A percentile compares a stretch with the other conserved stretches of the same genome.
phyloP scores from a whole-genome alignment of 2,888 invertebrate genomes.

The Agriopis leucophaearia region DNA sequence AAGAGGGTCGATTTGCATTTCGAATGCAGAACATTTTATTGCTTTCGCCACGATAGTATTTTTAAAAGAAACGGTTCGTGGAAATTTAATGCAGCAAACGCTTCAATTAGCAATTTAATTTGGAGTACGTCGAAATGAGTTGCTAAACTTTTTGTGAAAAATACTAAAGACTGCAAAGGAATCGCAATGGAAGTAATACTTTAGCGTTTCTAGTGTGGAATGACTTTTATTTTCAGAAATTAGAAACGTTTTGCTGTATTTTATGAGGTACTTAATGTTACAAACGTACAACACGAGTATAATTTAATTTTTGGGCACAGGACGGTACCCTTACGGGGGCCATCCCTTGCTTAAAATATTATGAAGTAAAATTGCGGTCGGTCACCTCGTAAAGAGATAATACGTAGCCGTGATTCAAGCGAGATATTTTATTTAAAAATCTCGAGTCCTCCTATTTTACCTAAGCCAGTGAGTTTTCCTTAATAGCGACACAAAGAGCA shows the following conservation, averaged over 20 bases:
- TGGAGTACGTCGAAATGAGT: slow-evolving; percentile 15
- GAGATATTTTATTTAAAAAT: slow-evolving; percentile 51
- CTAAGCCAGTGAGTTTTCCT: slow-evolving; percentile 68
- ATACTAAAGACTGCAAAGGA: neutral
- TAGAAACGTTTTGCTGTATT: slow-evolving; percentile 26
- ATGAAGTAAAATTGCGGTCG: slow-evolving; percentile 47
- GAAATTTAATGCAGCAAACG: slow-evolving; percentile 32
- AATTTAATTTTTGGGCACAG: slow-evolving; percentile 44
- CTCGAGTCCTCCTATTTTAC: slow-evolving; percentile 61
- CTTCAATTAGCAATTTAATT: slow-evolving; percentile 34
- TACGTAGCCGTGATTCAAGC: slow-evolving; percentile 40
- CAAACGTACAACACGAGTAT: slow-evolving; percentile 38
- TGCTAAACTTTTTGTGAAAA: neutral
- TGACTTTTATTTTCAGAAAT: slow-evolving; percentile 4
- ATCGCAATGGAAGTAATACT: neutral
- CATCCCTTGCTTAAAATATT: slow-evolving; percentile 45
- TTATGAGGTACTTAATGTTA: slow-evolving; percentile 35
- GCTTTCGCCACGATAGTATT: slow-evolving; percentile 54
- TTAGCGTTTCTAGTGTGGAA: neutral
- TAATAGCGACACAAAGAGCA: slow-evolving; percentile 73
- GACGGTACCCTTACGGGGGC: slow-evolving; percentile 29
- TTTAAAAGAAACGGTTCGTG: slow-evolving; percentile 42
- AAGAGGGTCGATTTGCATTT: slow-evolving; percentile 69
- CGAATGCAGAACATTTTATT: slow-evolving; percentile 62
- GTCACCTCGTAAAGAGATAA: slow-evolving; percentile 47